phyloP scores from a whole-genome alignment of 1,140 invertebrate genomes.

The Zaprionus inermis region DNA sequence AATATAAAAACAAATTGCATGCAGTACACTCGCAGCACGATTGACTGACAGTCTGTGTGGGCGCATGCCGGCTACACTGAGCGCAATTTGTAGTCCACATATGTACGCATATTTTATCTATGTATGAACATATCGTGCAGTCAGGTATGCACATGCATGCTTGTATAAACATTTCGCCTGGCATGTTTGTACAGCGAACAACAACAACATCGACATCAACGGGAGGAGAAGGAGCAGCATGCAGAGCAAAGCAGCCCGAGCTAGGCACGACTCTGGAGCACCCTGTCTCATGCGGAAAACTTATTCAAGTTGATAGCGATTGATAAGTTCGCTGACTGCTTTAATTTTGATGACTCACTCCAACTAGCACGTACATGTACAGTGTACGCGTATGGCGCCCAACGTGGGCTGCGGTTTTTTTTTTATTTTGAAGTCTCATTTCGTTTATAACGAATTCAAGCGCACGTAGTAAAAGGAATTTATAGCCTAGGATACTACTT shows the following conservation, averaged over 20 bases:
- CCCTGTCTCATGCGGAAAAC: neutral
- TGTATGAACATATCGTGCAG: neutral
- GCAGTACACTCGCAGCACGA: neutral
- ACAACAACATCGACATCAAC: neutral
- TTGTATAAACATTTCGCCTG: slow-evolving; percentile 8
- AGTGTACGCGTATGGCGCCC: neutral
- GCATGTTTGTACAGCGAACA: neutral
- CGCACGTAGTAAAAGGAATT: neutral
- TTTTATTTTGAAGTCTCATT: too few species aligned
- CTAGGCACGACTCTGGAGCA: neutral
- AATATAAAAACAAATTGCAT: too few species aligned
- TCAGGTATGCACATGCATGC: slow-evolving; percentile 4
- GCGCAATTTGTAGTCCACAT: neutral
- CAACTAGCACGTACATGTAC: neutral
- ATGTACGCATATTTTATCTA: slow-evolving; percentile 2
- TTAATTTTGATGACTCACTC: neutral
- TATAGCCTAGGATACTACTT: neutral
- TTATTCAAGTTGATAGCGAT: neutral
- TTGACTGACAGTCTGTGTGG: neutral
- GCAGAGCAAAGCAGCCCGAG: neutral
- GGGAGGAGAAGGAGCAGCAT: neutral
- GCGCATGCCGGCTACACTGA: neutral
- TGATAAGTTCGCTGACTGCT: too few species aligned
- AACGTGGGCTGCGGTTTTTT: too few species aligned
- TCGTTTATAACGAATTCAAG: neutral